phyloP scores from a whole-genome alignment of 2,797 vertebrate genomes.

The Emydoidea blandingii region DNA sequence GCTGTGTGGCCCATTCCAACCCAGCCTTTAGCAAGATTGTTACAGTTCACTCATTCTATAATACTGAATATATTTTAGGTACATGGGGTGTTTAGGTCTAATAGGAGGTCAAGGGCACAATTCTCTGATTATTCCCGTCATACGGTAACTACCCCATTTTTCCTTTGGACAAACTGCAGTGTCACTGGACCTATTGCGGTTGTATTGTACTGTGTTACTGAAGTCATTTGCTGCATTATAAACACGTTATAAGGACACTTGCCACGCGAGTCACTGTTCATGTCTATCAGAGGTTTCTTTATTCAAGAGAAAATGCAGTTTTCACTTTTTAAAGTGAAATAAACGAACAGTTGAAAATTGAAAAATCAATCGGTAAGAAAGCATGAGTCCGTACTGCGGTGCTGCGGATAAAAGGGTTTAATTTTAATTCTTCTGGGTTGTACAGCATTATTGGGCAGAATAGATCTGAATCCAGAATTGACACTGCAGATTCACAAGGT shows the following conservation, averaged over 20 bases:
- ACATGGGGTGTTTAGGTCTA: not conserved
- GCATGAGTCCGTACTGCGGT: not conserved
- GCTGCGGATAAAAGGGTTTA: not conserved
- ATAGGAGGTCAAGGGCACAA: not conserved
- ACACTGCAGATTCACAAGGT: not conserved
- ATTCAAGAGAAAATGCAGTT: not conserved
- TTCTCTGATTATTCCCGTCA: not conserved
- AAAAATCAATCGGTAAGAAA: not conserved
- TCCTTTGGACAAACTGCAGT: not conserved
- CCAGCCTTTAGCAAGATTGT: not conserved
- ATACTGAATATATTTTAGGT: not conserved
- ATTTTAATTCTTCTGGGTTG: not conserved
- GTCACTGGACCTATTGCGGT: not conserved
- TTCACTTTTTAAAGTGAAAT: not conserved
- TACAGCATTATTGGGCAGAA: not conserved
- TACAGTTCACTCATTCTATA: not conserved
- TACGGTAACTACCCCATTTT: not conserved
- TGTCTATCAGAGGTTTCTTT: not conserved
- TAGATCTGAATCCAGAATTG: fast-evolving
- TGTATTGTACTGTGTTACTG: not conserved
- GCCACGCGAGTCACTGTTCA: not conserved
- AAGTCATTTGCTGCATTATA: not conserved
- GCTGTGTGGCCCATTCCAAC: not conserved
- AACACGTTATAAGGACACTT: not conserved
- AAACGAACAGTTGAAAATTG: not conserved